Conservation (phyloP, 2,888 invertebrate genomes). For the Holacanthella duospinosa region DNA sequence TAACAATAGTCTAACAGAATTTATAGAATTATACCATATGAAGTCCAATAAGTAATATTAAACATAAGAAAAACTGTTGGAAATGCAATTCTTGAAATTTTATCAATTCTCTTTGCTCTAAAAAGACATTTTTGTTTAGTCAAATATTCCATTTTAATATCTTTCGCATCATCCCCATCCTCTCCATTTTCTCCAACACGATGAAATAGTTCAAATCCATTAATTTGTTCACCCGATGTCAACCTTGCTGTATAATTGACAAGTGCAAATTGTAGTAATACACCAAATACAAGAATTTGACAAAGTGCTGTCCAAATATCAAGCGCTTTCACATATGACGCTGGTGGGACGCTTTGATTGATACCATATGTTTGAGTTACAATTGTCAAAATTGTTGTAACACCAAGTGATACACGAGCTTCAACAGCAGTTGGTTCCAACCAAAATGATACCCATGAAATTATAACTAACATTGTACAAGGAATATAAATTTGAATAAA, state of each 20-base stretch:
- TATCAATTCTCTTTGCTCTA: slow-evolving; percentile 20
- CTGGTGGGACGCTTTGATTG: slow-evolving; percentile 45
- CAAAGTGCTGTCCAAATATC: slow-evolving; percentile 43
- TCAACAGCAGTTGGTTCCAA: slow-evolving; percentile 22
- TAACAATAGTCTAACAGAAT: too few relatives aligned
- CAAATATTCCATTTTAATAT: not conserved
- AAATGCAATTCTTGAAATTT: slow-evolving; percentile 19
- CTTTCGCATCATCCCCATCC: not conserved
- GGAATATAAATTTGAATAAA: slow-evolving; percentile 32
- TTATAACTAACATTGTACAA: slow-evolving; percentile 24
- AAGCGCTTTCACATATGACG: slow-evolving; percentile 48
- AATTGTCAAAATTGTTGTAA: slow-evolving; percentile 47
- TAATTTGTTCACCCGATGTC: not conserved
- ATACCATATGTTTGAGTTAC: slow-evolving; percentile 45
- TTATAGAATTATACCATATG: too few relatives aligned
- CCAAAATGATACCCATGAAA: slow-evolving; percentile 34
- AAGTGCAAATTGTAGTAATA: slow-evolving; percentile 47
- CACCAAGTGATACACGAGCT: slow-evolving; percentile 40
- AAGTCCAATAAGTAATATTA: slow-evolving; percentile 28
- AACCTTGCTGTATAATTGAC: slow-evolving; percentile 42
- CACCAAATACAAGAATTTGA: slow-evolving; percentile 46
- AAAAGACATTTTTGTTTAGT: slow-evolving; percentile 12
- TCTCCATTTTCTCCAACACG: slow-evolving; percentile 1
- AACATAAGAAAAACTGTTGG: slow-evolving; percentile 23
- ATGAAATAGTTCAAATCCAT: not conserved